These are phyloP conservation scores for Hippocampus kuda DNA, from an alignment of 2,797 vertebrate species.

Conservation along the genomic window DNA sequence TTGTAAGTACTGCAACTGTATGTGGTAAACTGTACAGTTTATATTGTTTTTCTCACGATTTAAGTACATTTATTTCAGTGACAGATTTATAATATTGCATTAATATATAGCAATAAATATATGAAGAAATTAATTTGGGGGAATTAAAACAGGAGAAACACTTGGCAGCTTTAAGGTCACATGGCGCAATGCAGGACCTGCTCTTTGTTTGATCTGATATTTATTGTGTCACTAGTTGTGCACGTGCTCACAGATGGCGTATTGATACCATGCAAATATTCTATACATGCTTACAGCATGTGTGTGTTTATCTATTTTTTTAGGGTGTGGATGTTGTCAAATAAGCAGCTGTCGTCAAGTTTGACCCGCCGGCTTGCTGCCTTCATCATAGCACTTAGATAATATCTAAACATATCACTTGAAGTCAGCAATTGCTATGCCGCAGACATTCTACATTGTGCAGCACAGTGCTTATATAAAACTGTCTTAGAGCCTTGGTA, in stretches of 20 bases:
- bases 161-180: slow-evolving; percentile 6
- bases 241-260: slow-evolving; percentile 22
- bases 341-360: slow-evolving; percentile 42
- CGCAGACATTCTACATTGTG: background rate
- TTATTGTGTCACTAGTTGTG: slow-evolving; percentile 33
- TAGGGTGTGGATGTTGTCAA: background rate
- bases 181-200: slow-evolving; percentile 12
- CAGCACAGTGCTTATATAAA: background rate
- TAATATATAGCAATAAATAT: background rate
- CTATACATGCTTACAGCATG: slow-evolving; percentile 32
- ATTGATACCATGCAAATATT: slow-evolving; percentile 26
- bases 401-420: background rate
- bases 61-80: background rate
- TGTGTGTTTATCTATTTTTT: slow-evolving; percentile 30
- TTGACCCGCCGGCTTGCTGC: slow-evolving; percentile 1
- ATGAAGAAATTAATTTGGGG: slow-evolving; percentile 8
- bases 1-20: background rate
- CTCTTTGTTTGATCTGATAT: slow-evolving; percentile 41
- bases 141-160: slow-evolving; percentile 15
- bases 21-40: background rate
- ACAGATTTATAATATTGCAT: background rate
- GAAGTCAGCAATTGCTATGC: background rate
- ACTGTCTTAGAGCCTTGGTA: background rate
- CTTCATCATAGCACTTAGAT: background rate
- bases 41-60: background rate